Percentiles rank a stretch among this genome's conserved stretches.
Conservation (phyloP, 64 coral and sea anemone species). For the Hydrozoanthus tunicans region DNA sequence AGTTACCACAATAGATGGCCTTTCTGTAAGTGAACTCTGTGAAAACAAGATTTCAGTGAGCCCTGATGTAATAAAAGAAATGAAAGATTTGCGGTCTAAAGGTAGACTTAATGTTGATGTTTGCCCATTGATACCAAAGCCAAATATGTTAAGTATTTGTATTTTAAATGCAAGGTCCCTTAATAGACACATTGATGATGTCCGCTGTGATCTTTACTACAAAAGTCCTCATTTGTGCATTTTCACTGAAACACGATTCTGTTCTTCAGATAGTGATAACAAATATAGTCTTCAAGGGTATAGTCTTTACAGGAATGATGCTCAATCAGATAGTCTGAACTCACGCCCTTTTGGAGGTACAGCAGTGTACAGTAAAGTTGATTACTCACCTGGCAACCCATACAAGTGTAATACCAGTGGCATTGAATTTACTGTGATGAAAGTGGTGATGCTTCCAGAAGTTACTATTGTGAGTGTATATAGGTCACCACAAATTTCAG, state of each 20-base stretch:
- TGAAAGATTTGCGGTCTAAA: not conserved
- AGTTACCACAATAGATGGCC: not conserved
- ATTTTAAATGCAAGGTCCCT: constrained; percentile 24
- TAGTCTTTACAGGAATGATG: constrained; percentile 48
- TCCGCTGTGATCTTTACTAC: constrained; percentile 23
- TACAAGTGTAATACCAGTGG: not conserved
- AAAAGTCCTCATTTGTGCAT: constrained; percentile 23
- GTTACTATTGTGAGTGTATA: not conserved
- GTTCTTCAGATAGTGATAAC: constrained; percentile 19
- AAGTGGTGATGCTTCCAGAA: not conserved
- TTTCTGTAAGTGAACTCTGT: not conserved
- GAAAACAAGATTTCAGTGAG: constrained; percentile 2
- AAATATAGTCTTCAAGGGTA: constrained; percentile 36
- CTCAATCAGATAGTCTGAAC: not conserved
- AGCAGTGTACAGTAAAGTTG: constrained; percentile 37
- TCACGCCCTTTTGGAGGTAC: constrained; percentile 1
- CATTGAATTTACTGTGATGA: constrained; percentile 13
- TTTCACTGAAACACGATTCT: constrained; percentile 41
- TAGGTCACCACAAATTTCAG: constrained; percentile 7
- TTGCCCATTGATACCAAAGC: not conserved
- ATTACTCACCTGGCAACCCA: constrained; percentile 7
- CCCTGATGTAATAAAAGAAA: not conserved
- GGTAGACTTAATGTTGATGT: constrained; percentile 5
- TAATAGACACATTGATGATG: constrained; percentile 50
- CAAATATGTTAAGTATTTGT: constrained; percentile 2